Base-by-base conservation (phyloP, 2,113 vertebrate species). In the Bubo scandiacus region DNA sequence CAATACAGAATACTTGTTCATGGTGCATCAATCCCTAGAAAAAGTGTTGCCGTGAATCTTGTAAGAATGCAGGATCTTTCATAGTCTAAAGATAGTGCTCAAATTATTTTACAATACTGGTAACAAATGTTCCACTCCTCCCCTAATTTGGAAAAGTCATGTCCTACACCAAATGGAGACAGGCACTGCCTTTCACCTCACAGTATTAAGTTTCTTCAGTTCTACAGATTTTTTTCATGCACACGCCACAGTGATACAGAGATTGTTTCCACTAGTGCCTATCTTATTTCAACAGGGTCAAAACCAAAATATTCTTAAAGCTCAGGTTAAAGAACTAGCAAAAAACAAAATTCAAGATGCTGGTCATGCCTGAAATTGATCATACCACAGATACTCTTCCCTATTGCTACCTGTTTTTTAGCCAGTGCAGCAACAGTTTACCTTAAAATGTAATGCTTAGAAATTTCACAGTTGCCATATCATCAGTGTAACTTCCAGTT, bases 341-440 rank as follows among this genome's bases (percentile, higher is more conserved):
- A 62, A 74, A 74, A 40, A 21, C 8, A 20, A 38, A 47, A 43
- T 15, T 30, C n/a, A 62, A 59, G 11, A 36, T 70, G 10, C 45
- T 11, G 15, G 9, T 62, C n/a, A 42, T 42, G 26, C 23, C 65
- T 91, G 57, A 59, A 66, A 75, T 4, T 20, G 13, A 73, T 63
- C 0, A 0, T 9, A 42, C 21, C 51, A 51, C 15, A 67, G 25
- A 42, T 22, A 29, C 1, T 32, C 11, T 23, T 81, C 57, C 9
- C 14, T 49, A 3, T 22, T 72, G 18, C 30, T 71, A 9, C 8
- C 11, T 42, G 18, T 0, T 42, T 55, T 65, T 58, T 20, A 77
- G 23, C 14, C 51, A 52, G 22, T 34, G 21, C 62, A 77, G 51
- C 51, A 90, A 40, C 1, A 2, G n/a, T 40, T 58, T 62, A 52